Evolutionary conservation across 2,113 vertebrate genomes (phyloP).

Genomic region (Callionymus lyra): DNA sequence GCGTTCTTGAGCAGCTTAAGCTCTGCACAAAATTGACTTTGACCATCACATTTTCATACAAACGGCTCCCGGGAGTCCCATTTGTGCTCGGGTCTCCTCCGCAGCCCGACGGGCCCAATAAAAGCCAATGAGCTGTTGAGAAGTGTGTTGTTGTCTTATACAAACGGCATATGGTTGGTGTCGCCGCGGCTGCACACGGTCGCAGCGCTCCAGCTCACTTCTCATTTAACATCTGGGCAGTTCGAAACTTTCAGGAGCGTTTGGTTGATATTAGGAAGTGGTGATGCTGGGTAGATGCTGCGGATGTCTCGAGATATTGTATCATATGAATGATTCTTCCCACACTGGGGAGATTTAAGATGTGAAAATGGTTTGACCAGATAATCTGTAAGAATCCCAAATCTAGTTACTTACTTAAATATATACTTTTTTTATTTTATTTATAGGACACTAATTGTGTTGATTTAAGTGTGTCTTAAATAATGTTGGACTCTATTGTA

Average conservation of each 20-base stretch:
- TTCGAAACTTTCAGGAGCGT: slow-evolving; percentile 52
- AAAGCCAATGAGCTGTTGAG: slow-evolving; percentile 62
- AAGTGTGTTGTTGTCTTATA: slow-evolving; percentile 41
- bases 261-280: slow-evolving; percentile 6
- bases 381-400: too few species aligned
- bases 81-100: slow-evolving; percentile 47
- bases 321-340: too few species aligned
- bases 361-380: too few species aligned
- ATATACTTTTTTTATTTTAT: too few species aligned
- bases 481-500: too few species aligned
- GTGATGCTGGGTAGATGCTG: too few species aligned
- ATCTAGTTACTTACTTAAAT: too few species aligned
- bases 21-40: slow-evolving; percentile 53
- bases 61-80: slow-evolving; percentile 48
- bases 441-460: too few species aligned
- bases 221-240: slow-evolving; percentile 49
- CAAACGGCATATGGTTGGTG: slow-evolving; percentile 55
- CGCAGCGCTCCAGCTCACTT: slow-evolving; percentile 29
- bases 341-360: too few species aligned
- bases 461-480: too few species aligned
- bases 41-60: slow-evolving; percentile 67
- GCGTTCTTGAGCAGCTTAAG: slow-evolving; percentile 40
- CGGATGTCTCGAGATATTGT: too few species aligned
- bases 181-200: slow-evolving; percentile 35
- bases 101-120: slow-evolving; percentile 60